Conservation (phyloP, 2,888 invertebrate species). For the Pseudococcus longispinus region DNA sequence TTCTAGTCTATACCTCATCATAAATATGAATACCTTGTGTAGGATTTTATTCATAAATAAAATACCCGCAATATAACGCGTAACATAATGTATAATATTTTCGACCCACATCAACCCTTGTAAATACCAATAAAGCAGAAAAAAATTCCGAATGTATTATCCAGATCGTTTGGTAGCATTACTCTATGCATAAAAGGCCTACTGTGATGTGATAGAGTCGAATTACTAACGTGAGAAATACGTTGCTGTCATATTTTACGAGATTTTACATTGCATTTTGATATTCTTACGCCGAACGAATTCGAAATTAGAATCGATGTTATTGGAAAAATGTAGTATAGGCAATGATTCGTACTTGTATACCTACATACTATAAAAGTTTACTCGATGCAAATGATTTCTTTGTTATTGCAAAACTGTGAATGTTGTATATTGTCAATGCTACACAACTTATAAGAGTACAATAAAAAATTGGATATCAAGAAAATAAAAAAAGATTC, state of each 20-base stretch:
- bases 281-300: conserved; percentile 1
- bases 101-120: background rate
- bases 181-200: background rate
- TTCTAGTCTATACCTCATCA: background rate
- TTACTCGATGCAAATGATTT: background rate
- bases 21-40: background rate
- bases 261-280: background rate
- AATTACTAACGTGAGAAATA: background rate
- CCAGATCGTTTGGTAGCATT: background rate
- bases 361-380: background rate
- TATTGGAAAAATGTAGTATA: background rate
- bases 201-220: background rate
- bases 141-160: conserved; percentile 3
- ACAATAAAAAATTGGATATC: too few species aligned
- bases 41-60: background rate
- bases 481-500: too few species aligned
- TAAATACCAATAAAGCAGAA: background rate
- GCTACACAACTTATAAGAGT: too few species aligned
- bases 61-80: background rate
- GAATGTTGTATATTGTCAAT: too few species aligned
- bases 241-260: background rate
- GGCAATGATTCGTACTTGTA: background rate
- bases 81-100: background rate
- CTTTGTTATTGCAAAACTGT: too few species aligned
- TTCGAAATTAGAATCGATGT: conserved; percentile 13